Evolutionary conservation across 64 coral and sea anemone species (phyloP).

Genomic region (Actinia tenebrosa): DNA sequence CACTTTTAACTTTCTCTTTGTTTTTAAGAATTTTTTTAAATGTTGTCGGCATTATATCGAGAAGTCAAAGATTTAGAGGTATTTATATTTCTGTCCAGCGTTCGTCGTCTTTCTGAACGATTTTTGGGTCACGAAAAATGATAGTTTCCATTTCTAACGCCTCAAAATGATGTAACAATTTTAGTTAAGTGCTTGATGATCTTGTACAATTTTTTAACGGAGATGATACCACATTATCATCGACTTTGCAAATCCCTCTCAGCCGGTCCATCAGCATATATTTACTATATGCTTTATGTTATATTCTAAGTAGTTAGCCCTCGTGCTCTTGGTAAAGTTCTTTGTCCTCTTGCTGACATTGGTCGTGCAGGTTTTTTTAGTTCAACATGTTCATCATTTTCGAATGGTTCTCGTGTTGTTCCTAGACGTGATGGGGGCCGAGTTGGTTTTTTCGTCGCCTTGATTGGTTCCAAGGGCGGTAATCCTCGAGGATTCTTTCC

Average conservation of each 20-base stretch:
- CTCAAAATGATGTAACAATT: background rate
- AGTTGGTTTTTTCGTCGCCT: slow-evolving; percentile 21
- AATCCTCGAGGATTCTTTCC: slow-evolving; percentile 17
- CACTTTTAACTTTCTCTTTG: background rate
- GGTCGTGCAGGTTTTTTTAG: slow-evolving; percentile 29
- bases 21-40: background rate
- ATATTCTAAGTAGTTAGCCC: slow-evolving; percentile 41
- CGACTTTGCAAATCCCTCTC: background rate
- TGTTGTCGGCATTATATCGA: background rate
- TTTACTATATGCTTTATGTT: background rate
- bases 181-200: background rate
- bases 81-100: background rate
- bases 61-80: too few relatives aligned
- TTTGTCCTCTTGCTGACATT: slow-evolving; percentile 35
- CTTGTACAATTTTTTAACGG: background rate
- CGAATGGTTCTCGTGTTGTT: background rate
- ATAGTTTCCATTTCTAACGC: too few relatives aligned
- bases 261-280: background rate
- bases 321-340: slow-evolving; percentile 34
- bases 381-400: background rate
- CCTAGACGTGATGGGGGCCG: slow-evolving; percentile 28
- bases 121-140: too few relatives aligned
- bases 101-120: background rate
- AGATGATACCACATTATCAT: background rate
- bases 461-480: slow-evolving; percentile 35